phyloP scores from a whole-genome alignment of 2,113 vertebrate genomes.

The Charina bottae region DNA sequence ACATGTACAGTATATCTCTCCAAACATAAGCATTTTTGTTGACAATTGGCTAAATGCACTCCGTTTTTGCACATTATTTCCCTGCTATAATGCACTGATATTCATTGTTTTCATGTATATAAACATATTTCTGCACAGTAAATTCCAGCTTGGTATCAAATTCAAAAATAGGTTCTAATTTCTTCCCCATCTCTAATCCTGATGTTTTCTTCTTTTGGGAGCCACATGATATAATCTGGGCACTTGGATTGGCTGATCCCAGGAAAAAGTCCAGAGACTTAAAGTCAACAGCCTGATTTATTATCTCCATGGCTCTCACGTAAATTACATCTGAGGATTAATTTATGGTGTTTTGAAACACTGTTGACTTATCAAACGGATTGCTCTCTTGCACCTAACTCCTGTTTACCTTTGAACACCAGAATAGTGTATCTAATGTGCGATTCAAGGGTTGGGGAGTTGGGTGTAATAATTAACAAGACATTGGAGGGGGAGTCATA shows the following conservation, averaged over 20 bases:
- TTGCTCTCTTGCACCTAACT: slow-evolving; percentile 65
- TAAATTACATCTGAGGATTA: slow-evolving; percentile 64
- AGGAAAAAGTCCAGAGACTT: slow-evolving; percentile 48
- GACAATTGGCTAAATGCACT: too few relatives aligned
- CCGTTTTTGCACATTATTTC: neutral
- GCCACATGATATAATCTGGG: slow-evolving; percentile 43
- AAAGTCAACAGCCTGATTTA: slow-evolving; percentile 62
- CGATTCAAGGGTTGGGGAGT: slow-evolving; percentile 54
- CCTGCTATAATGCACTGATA: neutral
- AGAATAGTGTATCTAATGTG: slow-evolving; percentile 66
- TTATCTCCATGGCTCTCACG: slow-evolving; percentile 63
- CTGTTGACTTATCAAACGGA: slow-evolving; percentile 65
- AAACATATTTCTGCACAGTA: neutral
- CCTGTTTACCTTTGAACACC: slow-evolving; percentile 77
- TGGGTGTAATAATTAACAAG: slow-evolving; percentile 58
- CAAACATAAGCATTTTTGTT: too few relatives aligned
- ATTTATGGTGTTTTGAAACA: slow-evolving; percentile 76
- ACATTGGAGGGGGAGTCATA: slow-evolving; percentile 61
- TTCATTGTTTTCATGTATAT: neutral
- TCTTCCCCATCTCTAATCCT: neutral
- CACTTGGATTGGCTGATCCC: slow-evolving; percentile 34
- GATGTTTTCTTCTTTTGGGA: neutral
- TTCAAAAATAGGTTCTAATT: slow-evolving; percentile 3
- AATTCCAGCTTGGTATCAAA: neutral
- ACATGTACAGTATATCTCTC: too few relatives aligned